phyloP scores from a whole-genome alignment of 2,113 vertebrate species.

The Psettodes erumei region DNA sequence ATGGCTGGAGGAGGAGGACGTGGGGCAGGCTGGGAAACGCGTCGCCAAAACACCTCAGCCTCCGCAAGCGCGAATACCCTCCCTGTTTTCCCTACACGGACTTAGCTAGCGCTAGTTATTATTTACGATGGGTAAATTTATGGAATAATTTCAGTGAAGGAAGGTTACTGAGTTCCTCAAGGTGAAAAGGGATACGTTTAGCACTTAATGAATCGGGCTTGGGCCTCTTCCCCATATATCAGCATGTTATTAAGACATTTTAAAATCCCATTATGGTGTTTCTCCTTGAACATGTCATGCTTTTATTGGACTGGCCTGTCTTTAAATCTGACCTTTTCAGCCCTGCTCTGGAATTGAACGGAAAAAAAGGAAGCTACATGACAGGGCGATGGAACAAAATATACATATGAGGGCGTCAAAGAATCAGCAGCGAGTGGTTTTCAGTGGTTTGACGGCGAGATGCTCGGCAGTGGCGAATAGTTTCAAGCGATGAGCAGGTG shows the following conservation, averaged over 20 bases:
- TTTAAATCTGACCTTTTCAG: constrained; percentile 87
- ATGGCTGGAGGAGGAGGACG: constrained; percentile 21
- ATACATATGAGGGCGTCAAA: constrained; percentile 59
- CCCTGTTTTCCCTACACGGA: constrained; percentile 74
- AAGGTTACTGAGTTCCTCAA: constrained; percentile 87
- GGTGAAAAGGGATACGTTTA: constrained; percentile 88
- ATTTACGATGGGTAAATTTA: constrained; percentile 87
- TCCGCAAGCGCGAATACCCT: constrained; percentile 74
- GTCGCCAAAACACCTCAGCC: constrained; percentile 68
- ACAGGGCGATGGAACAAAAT: constrained; percentile 41
- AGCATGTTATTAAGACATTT: constrained; percentile 90
- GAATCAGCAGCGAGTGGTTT: constrained; percentile 45
- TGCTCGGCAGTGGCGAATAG: constrained; percentile 34
- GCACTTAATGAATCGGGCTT: constrained; percentile 86
- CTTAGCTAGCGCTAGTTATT: constrained; percentile 82
- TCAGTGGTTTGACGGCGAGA: constrained; percentile 38
- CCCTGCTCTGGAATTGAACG: constrained; percentile 69
- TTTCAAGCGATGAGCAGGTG: constrained; percentile 57
- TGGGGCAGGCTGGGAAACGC: constrained; percentile 46
- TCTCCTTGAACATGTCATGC: constrained; percentile 88
- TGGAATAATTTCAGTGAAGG: constrained; percentile 83
- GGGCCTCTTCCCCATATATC: constrained; percentile 84
- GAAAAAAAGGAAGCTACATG: constrained; percentile 65
- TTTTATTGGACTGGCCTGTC: constrained; percentile 87
- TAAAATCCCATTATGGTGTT: constrained; percentile 89